Evolutionary conservation across 1,140 invertebrate species (phyloP), one percentile per base, ranked within the genome.

Genomic region (Nebria ingens): DNA sequence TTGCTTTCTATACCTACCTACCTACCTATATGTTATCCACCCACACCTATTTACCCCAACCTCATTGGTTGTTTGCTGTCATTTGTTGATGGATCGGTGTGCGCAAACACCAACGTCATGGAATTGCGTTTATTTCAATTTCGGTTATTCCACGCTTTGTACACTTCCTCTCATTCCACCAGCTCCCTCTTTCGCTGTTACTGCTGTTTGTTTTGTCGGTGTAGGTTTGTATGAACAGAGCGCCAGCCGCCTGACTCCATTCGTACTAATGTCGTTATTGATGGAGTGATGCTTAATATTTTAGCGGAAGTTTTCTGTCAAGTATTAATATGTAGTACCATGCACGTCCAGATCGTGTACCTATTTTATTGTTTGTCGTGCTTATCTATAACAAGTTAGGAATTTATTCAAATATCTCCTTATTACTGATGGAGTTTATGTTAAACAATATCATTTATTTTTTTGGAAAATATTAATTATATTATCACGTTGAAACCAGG

Each of bases 81-180:
- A 45, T 45, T 45, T 45, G 40, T 17, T 45, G 40, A 45, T 45
- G 40, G 40, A 45, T 45, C 40, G 40, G 40, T 45, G 17, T 45
- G 40, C 17, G 40, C 40, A 45, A 45, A 45, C 40, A 45, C 9
- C 15, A 4, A 45, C 40, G 40, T 45, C 40, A 45, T 17, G 40
- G 40, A 45, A 45, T 45, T 45, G 40, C 40, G 40, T 45, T 45
- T 45, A 17, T 45, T 45, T 45, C 40, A 45, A 45, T 45, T 45
- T 45, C 15, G 40, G 40, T 45, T 45, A 45, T 45, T 45, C 40
- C 40, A 11, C 15, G 40, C 17, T 45, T 45, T 45, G 40, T 45
- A 45, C 9, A 11, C 17, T 45, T 45, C 17, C 17, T 45, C 40
- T 45, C 40, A 12, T 45, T 45, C 17, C 15, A n/a, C 40, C 6